phyloP scores from a whole-genome alignment of 1,140 invertebrate species.

The Latrodectus geometricus region DNA sequence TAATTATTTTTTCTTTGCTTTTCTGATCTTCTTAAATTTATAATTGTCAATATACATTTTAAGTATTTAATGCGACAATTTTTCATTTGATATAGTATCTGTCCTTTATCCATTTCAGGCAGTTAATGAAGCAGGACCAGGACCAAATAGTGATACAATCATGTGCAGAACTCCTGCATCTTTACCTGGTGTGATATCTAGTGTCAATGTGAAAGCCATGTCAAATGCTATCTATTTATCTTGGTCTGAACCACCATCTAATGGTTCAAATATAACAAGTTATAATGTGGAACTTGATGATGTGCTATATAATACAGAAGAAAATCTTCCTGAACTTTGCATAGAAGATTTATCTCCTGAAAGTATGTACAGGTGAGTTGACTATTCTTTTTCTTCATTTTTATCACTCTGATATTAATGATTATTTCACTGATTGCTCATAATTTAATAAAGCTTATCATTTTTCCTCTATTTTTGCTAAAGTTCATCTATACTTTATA shows the following conservation, averaged over 20 bases:
- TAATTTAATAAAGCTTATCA: no score
- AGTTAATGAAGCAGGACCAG: constrained; percentile 80
- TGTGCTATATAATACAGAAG: constrained; percentile 64
- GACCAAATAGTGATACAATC: constrained; percentile 77
- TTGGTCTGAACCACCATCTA: constrained; percentile 79
- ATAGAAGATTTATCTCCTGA: constrained; percentile 73
- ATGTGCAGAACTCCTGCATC: constrained; percentile 79
- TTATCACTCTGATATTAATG: background rate
- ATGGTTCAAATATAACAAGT: constrained; percentile 80
- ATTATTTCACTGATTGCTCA: no score
- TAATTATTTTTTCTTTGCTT: no score
- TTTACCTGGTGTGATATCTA: constrained; percentile 77
- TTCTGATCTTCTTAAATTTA: no score
- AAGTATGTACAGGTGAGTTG: constrained; percentile 71
- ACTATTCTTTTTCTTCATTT: background rate
- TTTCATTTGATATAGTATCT: background rate
- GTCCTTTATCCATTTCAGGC: constrained; percentile 69
- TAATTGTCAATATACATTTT: background rate
- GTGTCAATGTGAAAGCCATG: constrained; percentile 73
- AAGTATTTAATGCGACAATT: background rate
- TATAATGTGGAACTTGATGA: constrained; percentile 83
- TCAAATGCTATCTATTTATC: constrained; percentile 77
- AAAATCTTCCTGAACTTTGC: constrained; percentile 68
- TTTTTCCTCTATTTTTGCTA: no score
- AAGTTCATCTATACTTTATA: no score